Percentiles rank a stretch among this genome's conserved stretches.
Evolutionary conservation across 1,140 invertebrate genomes (phyloP).

Genomic region (Rhopalosiphum maidis): DNA sequence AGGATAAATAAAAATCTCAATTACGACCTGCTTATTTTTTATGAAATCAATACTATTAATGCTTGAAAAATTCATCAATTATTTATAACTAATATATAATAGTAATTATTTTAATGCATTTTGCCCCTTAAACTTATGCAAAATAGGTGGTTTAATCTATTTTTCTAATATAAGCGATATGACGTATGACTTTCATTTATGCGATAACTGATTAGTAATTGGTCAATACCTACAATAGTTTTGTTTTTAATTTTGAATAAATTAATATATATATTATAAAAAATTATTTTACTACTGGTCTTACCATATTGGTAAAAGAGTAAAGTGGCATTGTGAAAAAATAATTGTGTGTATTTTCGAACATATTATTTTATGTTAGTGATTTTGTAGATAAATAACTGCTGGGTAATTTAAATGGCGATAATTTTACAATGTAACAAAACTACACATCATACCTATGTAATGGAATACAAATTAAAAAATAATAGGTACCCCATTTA

Average conservation of each 20-base stretch:
- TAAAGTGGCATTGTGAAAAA: too few species aligned
- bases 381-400: too few species aligned
- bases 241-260: not conserved
- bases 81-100: not conserved
- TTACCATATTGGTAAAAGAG: not conserved
- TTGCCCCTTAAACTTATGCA: too few species aligned
- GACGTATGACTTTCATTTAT: too few species aligned
- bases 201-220: too few species aligned
- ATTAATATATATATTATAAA: not conserved
- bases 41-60: not conserved
- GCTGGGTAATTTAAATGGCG: too few species aligned
- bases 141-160: too few species aligned
- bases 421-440: too few species aligned
- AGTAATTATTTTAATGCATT: not conserved
- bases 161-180: too few species aligned
- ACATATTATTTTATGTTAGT: not conserved
- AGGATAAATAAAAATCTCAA: not conserved
- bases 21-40: not conserved
- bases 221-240: too few species aligned
- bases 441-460: too few species aligned
- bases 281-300: not conserved
- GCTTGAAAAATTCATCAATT: not conserved
- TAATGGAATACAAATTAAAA: not conserved
- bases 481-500: not conserved
- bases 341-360: not conserved